These are phyloP conservation scores for Magallana nippona DNA, from an alignment of 2,888 invertebrate species.

Conservation along the genomic window DNA sequence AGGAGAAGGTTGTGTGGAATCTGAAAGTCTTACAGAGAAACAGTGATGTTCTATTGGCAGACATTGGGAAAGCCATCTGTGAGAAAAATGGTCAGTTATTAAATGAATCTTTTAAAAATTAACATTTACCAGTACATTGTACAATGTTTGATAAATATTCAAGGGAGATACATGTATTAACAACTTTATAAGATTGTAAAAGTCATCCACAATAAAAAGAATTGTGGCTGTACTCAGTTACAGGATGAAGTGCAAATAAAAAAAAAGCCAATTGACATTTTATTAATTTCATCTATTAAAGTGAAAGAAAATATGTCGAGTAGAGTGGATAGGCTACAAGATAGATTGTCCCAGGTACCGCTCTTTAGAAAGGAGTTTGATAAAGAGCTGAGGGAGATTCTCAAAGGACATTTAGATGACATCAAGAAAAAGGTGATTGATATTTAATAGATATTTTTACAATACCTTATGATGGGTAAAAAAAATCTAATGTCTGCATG, in stretches of 20 bases:
- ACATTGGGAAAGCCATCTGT: slow-evolving; percentile 54
- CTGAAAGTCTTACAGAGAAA: slow-evolving; percentile 58
- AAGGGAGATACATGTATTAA: no score
- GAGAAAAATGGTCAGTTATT: slow-evolving; percentile 56
- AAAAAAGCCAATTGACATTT: background rate
- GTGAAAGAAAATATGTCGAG: slow-evolving; percentile 56
- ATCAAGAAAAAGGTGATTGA: slow-evolving; percentile 59
- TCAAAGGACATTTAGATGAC: slow-evolving; percentile 56
- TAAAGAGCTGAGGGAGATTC: slow-evolving; percentile 46
- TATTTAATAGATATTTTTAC: no score
- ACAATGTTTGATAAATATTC: no score
- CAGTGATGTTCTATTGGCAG: slow-evolving; percentile 56
- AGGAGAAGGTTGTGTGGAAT: slow-evolving; percentile 58
- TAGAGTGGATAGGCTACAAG: slow-evolving; percentile 56
- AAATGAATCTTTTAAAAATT: background rate
- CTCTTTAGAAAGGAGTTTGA: slow-evolving; percentile 60
- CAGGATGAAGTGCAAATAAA: no score
- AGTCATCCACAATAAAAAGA: no score
- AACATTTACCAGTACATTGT: no score
- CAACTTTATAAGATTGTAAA: no score
- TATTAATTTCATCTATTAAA: slow-evolving; percentile 34
- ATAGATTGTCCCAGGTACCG: slow-evolving; percentile 52
- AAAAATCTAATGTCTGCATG: no score
- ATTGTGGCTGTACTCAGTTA: no score
- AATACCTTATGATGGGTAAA: no score